Conservation (phyloP, 2,113 vertebrate species). For the Hypomesus transpacificus region DNA sequence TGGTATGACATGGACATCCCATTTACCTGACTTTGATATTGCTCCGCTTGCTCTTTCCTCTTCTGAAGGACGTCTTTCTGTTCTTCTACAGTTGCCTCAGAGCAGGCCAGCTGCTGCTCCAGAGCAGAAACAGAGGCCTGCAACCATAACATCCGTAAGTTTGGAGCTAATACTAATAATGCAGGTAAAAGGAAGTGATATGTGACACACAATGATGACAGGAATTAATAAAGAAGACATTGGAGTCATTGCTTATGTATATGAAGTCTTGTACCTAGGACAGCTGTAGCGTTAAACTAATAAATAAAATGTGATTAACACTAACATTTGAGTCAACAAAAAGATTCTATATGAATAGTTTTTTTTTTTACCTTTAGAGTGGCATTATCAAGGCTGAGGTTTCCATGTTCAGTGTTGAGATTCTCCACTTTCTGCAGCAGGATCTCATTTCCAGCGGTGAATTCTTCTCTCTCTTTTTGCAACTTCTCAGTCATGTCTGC, state of each 20-base stretch:
- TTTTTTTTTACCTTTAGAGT: slow-evolving; percentile 72
- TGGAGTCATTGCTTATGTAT: too few species aligned
- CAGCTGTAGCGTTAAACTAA: too few species aligned
- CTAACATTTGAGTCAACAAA: slow-evolving; percentile 8
- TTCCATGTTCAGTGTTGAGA: slow-evolving; percentile 70
- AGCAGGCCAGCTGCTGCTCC: slow-evolving; percentile 63
- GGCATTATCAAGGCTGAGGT: slow-evolving; percentile 71
- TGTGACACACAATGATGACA: too few species aligned
- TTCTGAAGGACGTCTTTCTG: slow-evolving; percentile 70
- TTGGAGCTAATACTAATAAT: too few species aligned
- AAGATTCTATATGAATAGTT: not conserved
- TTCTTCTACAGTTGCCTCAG: slow-evolving; percentile 67
- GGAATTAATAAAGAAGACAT: too few species aligned
- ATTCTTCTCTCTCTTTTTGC: slow-evolving; percentile 63
- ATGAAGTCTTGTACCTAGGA: too few species aligned
- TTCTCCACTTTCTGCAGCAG: slow-evolving; percentile 69
- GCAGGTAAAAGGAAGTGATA: too few species aligned
- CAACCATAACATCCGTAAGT: slow-evolving; percentile 16
- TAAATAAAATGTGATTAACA: not conserved
- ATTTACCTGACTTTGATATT: slow-evolving; percentile 72
- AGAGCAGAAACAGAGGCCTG: slow-evolving; percentile 69
- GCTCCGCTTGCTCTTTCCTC: slow-evolving; percentile 66
- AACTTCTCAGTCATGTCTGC: slow-evolving; percentile 66
- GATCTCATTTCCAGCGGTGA: slow-evolving; percentile 61
- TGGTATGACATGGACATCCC: too few species aligned